Evolutionary conservation across 2,888 invertebrate genomes (phyloP).

Genomic region (Neoitamus cyanurus): DNA sequence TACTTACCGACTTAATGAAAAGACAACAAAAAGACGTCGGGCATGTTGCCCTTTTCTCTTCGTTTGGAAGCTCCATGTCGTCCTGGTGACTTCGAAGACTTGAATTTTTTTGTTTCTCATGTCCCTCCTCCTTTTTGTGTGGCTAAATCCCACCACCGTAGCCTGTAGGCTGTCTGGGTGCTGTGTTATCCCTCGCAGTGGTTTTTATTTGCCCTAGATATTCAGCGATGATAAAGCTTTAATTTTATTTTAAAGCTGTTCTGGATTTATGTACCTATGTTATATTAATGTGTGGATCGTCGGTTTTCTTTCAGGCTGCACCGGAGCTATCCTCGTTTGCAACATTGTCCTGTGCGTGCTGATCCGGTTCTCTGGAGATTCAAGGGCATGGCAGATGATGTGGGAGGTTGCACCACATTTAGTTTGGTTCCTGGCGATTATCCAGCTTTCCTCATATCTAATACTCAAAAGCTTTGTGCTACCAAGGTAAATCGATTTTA

Average conservation of each 20-base stretch:
- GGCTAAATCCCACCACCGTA: not conserved
- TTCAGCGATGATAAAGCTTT: not conserved
- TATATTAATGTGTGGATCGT: not conserved
- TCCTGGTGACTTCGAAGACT: not conserved
- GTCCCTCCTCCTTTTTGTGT: not conserved
- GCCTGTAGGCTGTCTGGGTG: not conserved
- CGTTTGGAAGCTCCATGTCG: not conserved
- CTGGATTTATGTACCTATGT: too few relatives aligned
- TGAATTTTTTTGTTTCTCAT: not conserved
- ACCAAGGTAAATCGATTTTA: slow-evolving; percentile 60
- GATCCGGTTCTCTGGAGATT: slow-evolving; percentile 59
- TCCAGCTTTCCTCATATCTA: slow-evolving; percentile 72
- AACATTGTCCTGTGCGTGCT: slow-evolving; percentile 60
- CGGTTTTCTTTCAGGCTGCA: slow-evolving; percentile 57
- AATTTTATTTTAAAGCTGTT: not conserved
- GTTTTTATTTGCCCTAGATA: not conserved
- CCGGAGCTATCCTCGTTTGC: slow-evolving; percentile 63
- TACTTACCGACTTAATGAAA: slow-evolving; percentile 6
- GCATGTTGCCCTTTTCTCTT: slow-evolving; percentile 17
- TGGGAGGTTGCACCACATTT: slow-evolving; percentile 70
- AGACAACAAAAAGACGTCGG: not conserved
- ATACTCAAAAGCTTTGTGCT: slow-evolving; percentile 70
- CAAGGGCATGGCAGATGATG: slow-evolving; percentile 64
- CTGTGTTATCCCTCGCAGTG: not conserved
- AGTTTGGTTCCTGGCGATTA: slow-evolving; percentile 72